A percentile compares a stretch with the other conserved stretches of the same genome.
Conservation (phyloP, 2,797 vertebrate genomes). For the Falco columbarius region DNA sequence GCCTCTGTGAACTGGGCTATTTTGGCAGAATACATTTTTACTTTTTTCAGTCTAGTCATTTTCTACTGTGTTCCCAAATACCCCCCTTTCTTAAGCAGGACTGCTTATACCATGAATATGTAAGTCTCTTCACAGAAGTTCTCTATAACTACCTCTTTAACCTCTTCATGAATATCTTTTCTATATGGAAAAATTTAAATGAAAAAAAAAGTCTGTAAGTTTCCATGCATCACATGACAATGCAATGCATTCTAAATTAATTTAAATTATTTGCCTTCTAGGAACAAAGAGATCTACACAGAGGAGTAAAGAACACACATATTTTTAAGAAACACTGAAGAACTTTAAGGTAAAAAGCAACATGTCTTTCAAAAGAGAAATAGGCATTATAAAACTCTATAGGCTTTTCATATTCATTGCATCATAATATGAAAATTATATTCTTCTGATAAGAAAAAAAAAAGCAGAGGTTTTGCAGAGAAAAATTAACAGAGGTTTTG, state of each 20-base stretch:
- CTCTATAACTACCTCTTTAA: background rate
- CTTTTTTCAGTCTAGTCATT: background rate
- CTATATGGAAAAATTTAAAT: background rate
- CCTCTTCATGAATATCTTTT: background rate
- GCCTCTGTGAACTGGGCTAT: background rate
- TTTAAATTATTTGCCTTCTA: background rate
- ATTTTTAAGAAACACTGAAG: background rate
- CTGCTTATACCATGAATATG: background rate
- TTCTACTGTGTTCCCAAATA: background rate
- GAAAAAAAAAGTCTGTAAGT: background rate
- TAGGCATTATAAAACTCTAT: background rate
- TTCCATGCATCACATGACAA: background rate
- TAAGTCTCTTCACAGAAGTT: background rate
- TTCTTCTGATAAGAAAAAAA: constrained; percentile 5
- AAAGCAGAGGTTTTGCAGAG: no score
- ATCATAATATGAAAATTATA: background rate
- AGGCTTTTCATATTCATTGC: background rate
- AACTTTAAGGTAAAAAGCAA: background rate
- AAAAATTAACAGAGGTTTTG: constrained; percentile 44
- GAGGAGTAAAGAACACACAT: background rate
- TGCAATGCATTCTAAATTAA: background rate
- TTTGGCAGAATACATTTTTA: background rate
- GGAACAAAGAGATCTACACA: background rate
- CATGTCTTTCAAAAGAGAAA: background rate
- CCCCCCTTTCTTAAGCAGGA: background rate